These are phyloP conservation scores for Chesias legatella DNA, from an alignment of 2,888 invertebrate species.

Conservation along the genomic window DNA sequence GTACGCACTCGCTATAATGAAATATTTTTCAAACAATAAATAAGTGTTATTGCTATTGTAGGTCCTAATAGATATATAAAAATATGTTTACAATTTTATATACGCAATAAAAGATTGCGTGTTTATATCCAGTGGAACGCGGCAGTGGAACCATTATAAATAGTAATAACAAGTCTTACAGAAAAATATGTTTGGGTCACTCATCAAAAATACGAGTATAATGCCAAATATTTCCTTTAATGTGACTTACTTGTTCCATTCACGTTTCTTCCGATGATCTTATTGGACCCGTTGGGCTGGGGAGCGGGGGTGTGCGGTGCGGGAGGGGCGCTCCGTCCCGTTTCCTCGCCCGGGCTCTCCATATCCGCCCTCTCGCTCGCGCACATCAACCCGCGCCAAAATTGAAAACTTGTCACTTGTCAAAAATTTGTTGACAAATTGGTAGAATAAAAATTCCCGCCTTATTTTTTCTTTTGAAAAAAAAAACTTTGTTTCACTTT, in stretches of 20 bases:
- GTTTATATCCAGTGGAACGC: no score
- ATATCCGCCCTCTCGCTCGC: slow-evolving; percentile 69
- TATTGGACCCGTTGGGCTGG: slow-evolving; percentile 79
- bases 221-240: slow-evolving; percentile 2
- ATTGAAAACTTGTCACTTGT: slow-evolving; percentile 57
- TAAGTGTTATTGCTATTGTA: no score
- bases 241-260: slow-evolving; percentile 83
- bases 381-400: slow-evolving; percentile 74
- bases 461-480: slow-evolving; percentile 21
- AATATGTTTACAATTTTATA: no score
- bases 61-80: no score
- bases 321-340: slow-evolving; percentile 65
- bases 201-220: no score
- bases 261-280: slow-evolving; percentile 83
- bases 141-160: no score
- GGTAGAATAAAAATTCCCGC: slow-evolving; percentile 21
- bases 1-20: no score
- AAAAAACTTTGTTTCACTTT: slow-evolving; percentile 26
- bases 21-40: no score
- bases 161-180: no score
- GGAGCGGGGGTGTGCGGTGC: slow-evolving; percentile 64
- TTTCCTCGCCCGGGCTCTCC: slow-evolving; percentile 75
- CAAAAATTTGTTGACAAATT: slow-evolving; percentile 34
- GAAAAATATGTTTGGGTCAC: no score
- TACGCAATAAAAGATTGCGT: no score